Evolutionary conservation across 1,140 invertebrate genomes (phyloP), one percentile per base, ranked within the genome.

Genomic region (Drosophila willistoni): DNA sequence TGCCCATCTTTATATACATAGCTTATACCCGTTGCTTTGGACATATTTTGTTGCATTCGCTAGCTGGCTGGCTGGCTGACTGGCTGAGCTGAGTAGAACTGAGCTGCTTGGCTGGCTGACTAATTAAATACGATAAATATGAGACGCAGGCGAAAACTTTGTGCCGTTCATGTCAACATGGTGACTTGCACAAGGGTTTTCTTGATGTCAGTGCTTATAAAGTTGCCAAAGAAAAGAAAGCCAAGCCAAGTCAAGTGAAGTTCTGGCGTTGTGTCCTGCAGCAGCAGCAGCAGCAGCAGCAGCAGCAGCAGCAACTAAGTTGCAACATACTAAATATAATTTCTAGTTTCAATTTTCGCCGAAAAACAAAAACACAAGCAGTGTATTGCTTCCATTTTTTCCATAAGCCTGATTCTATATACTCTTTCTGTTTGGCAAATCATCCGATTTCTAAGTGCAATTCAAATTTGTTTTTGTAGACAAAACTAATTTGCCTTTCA

Each of bases 71-170:
- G 72, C 80, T 84, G 29, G 22, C 22, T 22, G 29, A 3, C 22
- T 22, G 5, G 5, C 17, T 19, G 34, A 34, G 34, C 34, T 34
- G 34, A 10, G 17, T 19, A 19, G n/a, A 44, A 7, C 44, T 51
- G 17, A 19, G 44, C 44, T 51, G 44, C 17, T 22, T 51, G 44
- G 17, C 44, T 59, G 64, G 75, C 39, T 78, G 59, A 80, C 84
- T 87, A 87, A 87, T 87, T 87, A 84, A 87, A 87, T 87, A 89
- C 78, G 79, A 89, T 80, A 87, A 85, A 87, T 85, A 86, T 79
- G 83, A 85, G 79, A 79, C 68, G 82, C 69, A 61, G 64, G 54
- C 64, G 61, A 66, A 72, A 86, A 74, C 57, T 86, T 81, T 81
- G 64, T 57, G 78, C 72, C 47, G 55, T 68, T 71, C 77, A 68